phyloP scores from a whole-genome alignment of 2,113 vertebrate genomes.

The Picathartes gymnocephalus region DNA sequence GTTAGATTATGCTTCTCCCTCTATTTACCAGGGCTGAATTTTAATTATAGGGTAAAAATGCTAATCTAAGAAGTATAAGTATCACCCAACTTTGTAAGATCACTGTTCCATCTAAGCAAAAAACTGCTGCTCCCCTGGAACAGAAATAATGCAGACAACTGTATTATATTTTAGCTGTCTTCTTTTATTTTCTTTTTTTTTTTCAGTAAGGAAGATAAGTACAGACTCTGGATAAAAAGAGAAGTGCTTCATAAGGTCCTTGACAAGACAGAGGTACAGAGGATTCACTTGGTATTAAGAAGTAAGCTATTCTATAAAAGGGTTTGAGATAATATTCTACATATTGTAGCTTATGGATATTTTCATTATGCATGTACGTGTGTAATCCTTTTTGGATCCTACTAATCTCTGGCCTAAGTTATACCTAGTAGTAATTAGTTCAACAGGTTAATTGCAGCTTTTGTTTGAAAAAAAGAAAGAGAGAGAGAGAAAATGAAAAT shows the following conservation, averaged over 20 bases:
- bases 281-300: not conserved
- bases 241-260: not conserved
- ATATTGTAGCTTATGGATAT: not conserved
- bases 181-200: not conserved
- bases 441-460: not conserved
- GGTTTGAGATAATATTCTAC: not conserved
- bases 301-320: not conserved
- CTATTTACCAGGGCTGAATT: not conserved
- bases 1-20: not conserved
- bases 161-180: not conserved
- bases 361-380: not conserved
- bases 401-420: not conserved
- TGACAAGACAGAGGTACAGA: not conserved
- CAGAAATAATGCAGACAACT: not conserved
- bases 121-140: not conserved
- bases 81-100: not conserved
- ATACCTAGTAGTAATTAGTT: not conserved
- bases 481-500: fast-evolving
- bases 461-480: not conserved
- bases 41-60: not conserved
- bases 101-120: not conserved
- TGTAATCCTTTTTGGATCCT: not conserved
- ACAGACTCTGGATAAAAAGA: not conserved
- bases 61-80: not conserved
- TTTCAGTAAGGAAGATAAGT: not conserved